These are phyloP conservation scores for Rhagium mordax DNA, from an alignment of 2,888 invertebrate species.

Conservation along the genomic window DNA sequence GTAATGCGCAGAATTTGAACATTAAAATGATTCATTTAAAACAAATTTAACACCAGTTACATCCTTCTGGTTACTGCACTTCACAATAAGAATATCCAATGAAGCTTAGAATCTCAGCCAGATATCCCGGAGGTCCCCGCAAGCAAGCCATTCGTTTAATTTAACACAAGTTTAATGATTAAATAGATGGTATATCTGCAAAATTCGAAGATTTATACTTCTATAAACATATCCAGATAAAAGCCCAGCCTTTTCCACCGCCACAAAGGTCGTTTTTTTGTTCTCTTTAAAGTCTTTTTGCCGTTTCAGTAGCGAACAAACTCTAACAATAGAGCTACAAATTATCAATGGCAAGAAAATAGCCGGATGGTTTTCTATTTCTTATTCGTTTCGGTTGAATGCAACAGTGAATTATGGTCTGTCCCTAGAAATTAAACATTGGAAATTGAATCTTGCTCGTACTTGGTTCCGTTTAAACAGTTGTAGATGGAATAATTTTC, in stretches of 20 bases:
- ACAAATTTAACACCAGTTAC: no score
- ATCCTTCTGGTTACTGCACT: neutral
- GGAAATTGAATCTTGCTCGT: slow-evolving; percentile 22
- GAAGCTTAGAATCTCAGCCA: neutral
- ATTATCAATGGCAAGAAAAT: slow-evolving; percentile 40
- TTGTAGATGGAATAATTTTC: no score
- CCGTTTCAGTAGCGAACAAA: slow-evolving; percentile 30
- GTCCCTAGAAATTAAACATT: slow-evolving; percentile 25
- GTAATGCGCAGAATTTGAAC: no score
- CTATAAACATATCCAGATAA: slow-evolving; percentile 34
- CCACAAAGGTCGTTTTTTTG: slow-evolving; percentile 19
- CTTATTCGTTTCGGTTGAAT: slow-evolving; percentile 31
- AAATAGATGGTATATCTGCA: slow-evolving; percentile 24
- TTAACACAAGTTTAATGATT: slow-evolving; percentile 18
- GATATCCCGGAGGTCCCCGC: neutral
- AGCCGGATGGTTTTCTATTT: slow-evolving; percentile 32
- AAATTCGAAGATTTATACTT: slow-evolving; percentile 30
- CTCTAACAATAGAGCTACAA: slow-evolving; percentile 41
- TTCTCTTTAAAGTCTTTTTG: slow-evolving; percentile 15
- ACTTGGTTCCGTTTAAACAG: neutral
- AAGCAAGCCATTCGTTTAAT: slow-evolving; percentile 1
- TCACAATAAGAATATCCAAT: neutral
- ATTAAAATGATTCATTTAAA: no score
- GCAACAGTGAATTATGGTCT: slow-evolving; percentile 35
- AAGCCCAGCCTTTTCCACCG: slow-evolving; percentile 20